A percentile compares a stretch with the other conserved stretches of the same genome.
phyloP scores from a whole-genome alignment of 2,797 vertebrate species.

The Diceros bicornis region DNA sequence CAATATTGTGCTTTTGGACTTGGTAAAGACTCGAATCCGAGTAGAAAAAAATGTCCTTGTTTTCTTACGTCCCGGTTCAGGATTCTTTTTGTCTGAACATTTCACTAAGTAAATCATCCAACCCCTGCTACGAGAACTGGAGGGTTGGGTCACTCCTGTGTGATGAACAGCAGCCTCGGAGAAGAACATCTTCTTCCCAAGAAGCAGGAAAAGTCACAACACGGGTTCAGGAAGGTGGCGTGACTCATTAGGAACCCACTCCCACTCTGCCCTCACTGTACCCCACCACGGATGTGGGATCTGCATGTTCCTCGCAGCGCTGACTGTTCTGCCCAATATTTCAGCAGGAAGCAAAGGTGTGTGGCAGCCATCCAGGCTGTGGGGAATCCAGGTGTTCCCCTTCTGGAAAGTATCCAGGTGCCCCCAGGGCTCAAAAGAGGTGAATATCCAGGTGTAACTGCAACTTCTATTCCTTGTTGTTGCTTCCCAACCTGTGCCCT shows the following conservation, averaged over 20 bases:
- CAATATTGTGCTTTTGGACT: not conserved
- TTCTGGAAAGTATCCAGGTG: slow-evolving; percentile 87
- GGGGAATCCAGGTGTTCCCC: slow-evolving; percentile 87
- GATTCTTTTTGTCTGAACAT: not conserved
- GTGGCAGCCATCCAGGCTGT: slow-evolving; percentile 79
- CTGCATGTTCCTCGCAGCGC: not conserved
- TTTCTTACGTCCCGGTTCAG: not conserved
- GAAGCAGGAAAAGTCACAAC: rapidly evolving
- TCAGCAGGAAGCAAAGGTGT: slow-evolving; percentile 73
- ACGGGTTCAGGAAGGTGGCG: rapidly evolving
- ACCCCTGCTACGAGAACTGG: no score
- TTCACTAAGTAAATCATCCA: not conserved
- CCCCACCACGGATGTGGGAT: not conserved
- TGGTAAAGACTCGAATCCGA: not conserved
- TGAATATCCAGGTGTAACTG: slow-evolving; percentile 88
- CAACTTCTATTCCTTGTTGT: slow-evolving; percentile 64
- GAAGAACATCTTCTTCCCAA: not conserved
- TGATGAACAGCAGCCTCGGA: no score
- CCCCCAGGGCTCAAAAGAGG: slow-evolving; percentile 86
- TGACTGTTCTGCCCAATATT: slow-evolving; percentile 74
- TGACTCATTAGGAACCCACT: rapidly evolving
- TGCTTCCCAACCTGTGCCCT: slow-evolving; percentile 78
- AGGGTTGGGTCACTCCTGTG: rapidly evolving
- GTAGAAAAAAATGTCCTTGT: no score
- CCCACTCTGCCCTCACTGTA: rapidly evolving